Conservation (phyloP, 2,113 vertebrate species). For the Leucopsar rothschildi region DNA sequence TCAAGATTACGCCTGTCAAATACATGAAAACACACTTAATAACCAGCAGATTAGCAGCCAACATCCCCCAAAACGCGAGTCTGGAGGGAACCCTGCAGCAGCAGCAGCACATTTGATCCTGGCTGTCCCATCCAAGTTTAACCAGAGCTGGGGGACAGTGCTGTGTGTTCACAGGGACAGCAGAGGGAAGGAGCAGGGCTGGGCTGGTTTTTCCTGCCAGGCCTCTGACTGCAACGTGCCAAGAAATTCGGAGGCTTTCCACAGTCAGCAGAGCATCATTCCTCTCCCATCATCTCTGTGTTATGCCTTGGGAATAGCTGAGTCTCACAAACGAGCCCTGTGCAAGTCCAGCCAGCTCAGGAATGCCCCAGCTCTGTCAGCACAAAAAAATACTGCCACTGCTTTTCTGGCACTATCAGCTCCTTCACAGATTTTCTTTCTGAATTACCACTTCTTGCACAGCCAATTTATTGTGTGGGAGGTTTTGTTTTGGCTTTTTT, state of each 20-base stretch:
- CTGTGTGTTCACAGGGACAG: neutral
- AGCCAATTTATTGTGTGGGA: neutral
- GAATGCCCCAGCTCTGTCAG: conserved; percentile 22
- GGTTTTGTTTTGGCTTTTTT: too few species aligned
- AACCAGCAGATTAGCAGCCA: neutral
- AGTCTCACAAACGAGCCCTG: neutral
- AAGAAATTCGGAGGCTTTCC: neutral
- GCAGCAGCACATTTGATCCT: accelerated
- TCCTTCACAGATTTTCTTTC: conserved; percentile 5
- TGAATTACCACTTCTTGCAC: neutral
- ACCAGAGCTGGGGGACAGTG: neutral
- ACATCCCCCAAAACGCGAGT: neutral
- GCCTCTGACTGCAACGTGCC: neutral
- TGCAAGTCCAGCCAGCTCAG: neutral
- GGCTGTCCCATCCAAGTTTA: neutral
- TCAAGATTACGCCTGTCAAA: neutral
- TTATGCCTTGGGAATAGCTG: neutral
- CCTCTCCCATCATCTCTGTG: neutral
- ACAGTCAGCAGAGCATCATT: neutral
- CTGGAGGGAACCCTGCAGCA: neutral
- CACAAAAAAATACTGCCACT: neutral
- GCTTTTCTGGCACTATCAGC: conserved; percentile 22
- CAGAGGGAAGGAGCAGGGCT: neutral
- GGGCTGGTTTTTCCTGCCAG: neutral
- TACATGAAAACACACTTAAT: neutral